phyloP scores from a whole-genome alignment of 2,113 vertebrate genomes.

The Ailurus styani region DNA sequence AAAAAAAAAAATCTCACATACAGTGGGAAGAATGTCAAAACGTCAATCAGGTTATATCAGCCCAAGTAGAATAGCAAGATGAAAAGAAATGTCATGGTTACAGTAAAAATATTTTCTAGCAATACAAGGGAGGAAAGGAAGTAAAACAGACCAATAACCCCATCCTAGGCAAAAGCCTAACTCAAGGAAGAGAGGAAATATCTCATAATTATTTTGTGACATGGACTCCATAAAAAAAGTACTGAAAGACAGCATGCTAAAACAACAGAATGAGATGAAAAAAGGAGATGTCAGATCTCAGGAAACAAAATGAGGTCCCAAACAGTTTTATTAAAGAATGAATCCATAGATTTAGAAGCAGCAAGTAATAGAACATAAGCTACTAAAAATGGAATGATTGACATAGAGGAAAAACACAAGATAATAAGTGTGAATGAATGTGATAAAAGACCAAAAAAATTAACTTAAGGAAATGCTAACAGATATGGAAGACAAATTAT shows the following conservation, averaged over 20 bases:
- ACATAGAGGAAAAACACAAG: not conserved
- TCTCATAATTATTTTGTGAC: not conserved
- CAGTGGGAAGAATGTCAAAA: not conserved
- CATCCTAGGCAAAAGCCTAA: not conserved
- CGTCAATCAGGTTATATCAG: not conserved
- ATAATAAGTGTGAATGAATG: not conserved
- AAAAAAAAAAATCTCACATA: not conserved
- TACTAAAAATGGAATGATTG: not conserved
- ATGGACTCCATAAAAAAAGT: not conserved
- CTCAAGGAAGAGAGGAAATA: not conserved
- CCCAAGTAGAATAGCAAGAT: not conserved
- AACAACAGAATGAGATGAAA: not conserved
- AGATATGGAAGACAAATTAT: not conserved
- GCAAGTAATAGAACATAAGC: not conserved
- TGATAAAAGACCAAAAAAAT: not conserved
- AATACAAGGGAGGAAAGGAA: not conserved
- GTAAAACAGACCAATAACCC: not conserved
- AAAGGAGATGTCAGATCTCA: not conserved
- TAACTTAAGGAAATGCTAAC: not conserved
- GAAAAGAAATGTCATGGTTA: not conserved
- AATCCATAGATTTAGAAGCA: not conserved
- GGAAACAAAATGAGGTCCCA: not conserved
- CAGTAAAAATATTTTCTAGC: slow-evolving; percentile 11
- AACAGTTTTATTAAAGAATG: not conserved
- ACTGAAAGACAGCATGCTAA: not conserved